A percentile compares a stretch with the other conserved stretches of the same genome.
Conservation (phyloP, 2,797 vertebrate species). For the Meriones psammophilus region DNA sequence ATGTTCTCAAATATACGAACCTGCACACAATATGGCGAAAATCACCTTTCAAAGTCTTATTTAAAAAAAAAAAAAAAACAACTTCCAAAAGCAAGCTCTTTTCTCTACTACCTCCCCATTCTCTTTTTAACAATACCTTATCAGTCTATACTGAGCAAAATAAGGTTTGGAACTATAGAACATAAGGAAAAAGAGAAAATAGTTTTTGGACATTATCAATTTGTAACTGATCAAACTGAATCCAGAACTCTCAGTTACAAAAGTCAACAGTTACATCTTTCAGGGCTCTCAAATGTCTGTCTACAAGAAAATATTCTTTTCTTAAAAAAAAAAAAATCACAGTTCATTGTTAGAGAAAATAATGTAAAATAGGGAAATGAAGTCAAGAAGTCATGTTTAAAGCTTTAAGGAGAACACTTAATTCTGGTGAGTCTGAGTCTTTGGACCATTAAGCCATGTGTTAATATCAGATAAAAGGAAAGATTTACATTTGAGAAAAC, state of each 20-base stretch:
- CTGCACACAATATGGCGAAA: constrained; percentile 82
- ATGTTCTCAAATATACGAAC: constrained; percentile 83
- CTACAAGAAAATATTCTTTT: constrained; percentile 83
- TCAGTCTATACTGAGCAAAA: constrained; percentile 82
- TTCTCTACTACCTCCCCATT: constrained; percentile 70
- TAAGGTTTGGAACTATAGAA: constrained; percentile 80
- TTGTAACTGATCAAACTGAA: constrained; percentile 94
- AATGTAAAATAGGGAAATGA: constrained; percentile 76
- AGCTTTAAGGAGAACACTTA: constrained; percentile 79
- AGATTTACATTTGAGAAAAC: constrained; percentile 63
- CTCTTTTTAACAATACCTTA: constrained; percentile 75
- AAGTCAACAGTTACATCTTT: constrained; percentile 88
- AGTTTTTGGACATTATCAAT: constrained; percentile 93
- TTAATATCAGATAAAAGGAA: constrained; percentile 30
- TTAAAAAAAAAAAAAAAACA: background rate
- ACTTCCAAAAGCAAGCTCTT: constrained; percentile 83
- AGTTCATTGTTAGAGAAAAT: constrained; percentile 78
- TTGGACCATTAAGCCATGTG: constrained; percentile 62
- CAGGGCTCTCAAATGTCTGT: constrained; percentile 88
- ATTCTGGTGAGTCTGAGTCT: constrained; percentile 66
- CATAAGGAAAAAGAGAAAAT: constrained; percentile 87
- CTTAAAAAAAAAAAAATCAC: constrained; percentile 61
- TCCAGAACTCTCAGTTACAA: constrained; percentile 88
- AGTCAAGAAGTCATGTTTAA: constrained; percentile 78
- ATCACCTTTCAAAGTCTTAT: constrained; percentile 65